phyloP scores from a whole-genome alignment of 23 tunicate genomes.

The Phallusia fumigata region DNA sequence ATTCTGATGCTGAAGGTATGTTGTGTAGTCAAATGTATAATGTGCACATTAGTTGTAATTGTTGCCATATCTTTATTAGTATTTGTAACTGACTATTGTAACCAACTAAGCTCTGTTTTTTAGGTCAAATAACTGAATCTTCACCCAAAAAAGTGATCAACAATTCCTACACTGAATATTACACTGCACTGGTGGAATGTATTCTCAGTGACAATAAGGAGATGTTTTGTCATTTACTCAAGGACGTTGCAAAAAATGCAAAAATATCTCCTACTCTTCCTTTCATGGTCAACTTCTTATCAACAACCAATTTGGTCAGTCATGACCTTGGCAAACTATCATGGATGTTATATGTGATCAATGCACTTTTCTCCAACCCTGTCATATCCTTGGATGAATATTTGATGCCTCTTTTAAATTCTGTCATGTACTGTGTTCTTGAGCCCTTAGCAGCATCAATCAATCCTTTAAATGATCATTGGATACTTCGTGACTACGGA shows the following conservation, averaged over 20 bases:
- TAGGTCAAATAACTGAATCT: neutral
- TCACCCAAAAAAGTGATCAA: neutral
- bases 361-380: slow-evolving; percentile 49
- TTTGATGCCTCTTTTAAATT: slow-evolving; percentile 45
- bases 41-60: no score
- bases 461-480: slow-evolving; percentile 81
- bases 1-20: neutral
- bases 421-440: slow-evolving; percentile 72
- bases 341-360: slow-evolving; percentile 40
- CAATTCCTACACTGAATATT: slow-evolving; percentile 29
- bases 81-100: no score
- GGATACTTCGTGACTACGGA: slow-evolving; percentile 80
- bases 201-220: slow-evolving; percentile 51
- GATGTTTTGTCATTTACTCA: slow-evolving; percentile 34
- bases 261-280: slow-evolving; percentile 52
- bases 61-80: no score
- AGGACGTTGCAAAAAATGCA: slow-evolving; percentile 53
- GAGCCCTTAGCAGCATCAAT: slow-evolving; percentile 88
- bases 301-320: slow-evolving; percentile 59
- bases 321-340: slow-evolving; percentile 68
- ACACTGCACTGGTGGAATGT: slow-evolving; percentile 45
- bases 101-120: neutral
- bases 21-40: no score
- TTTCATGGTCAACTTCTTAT: slow-evolving; percentile 44
- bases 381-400: slow-evolving; percentile 27